Base-by-base conservation (phyloP, 2,113 vertebrate species). In the Myiagra hebetior region DNA sequence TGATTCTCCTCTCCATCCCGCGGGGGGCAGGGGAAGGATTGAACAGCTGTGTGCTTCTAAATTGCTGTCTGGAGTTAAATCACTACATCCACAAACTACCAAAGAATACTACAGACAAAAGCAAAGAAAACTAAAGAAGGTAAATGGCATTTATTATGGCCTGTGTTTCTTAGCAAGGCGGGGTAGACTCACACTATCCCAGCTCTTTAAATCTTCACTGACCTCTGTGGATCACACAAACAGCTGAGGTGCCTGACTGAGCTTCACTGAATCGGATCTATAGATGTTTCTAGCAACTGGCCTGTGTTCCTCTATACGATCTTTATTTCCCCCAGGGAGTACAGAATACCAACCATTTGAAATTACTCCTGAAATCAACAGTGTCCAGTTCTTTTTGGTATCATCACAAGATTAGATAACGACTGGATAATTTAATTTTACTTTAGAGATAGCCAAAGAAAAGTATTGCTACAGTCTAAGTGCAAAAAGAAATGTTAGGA, bases 361-460 rank as follows among this genome's bases (percentile, higher is more conserved):
- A 84, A 84, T 62, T 53, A 65, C 26, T 49, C n/a, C 55, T 21
- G n/a, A 78, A 53, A 89, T 62, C 15, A 86, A 30, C 8, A 41
- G 15, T 62, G 39, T 12, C n/a, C 57, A 2, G 2, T 15, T 80
- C 41, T 59, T 92, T 74, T 19, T 33, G 47, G 31, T 47, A 59
- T 15, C 15, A 2, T 47, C 53, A 68, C 15, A 60, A 73, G 13
- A 52, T 53, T 11, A 81, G 46, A 41, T 33, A 63, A 80, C 28
- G 37, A 81, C 39, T 53, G 31, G 33, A 15, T 81, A 93, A 85
- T 42, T 83, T 55, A 67, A 74, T 83, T 95, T 90, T 78, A 78
- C 39, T 49, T n/a, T 33, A 55, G 24, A 60, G 11, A 65, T 3
- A 53, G 35, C 6, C 35, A 52, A 85, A 78, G 26, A 85, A 75